Base-by-base conservation (phyloP, 2,888 invertebrate genomes). In the Agriopis marginaria region DNA sequence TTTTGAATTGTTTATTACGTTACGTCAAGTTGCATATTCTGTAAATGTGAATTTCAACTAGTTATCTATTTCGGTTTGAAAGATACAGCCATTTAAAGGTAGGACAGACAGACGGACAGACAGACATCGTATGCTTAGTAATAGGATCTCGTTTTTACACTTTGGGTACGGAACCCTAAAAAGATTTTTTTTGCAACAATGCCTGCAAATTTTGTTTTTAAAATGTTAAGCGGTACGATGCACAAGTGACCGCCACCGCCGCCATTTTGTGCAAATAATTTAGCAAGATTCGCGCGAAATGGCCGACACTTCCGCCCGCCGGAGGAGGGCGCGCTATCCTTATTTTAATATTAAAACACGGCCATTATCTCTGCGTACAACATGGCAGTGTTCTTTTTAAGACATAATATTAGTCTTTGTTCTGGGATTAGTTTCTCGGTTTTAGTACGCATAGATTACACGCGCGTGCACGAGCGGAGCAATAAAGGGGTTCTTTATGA, bases 211-310 rank as follows among this genome's bases (percentile, higher is more conserved):
- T 79, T 82, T 79, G 80, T 75, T 81, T 78, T 64, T 64, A 68
- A 66, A 66, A 66, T 23, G 61, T 66, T 67, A 75, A 75, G 72
- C 79, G 71, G 79, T 79, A 86, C 84, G 84, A 85, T 82, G 82
- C 80, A 81, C 83, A 84, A 85, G 83, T 86, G 85, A 85, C 86
- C 85, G 80, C 79, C 75, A 74, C 81, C 63, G 78, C 76, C 83
- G 86, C 90, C 89, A 88, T 90, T 91, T 89, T 87, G 88, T 79
- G 83, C 84, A 77, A 89, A 91, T 89, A 89, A 92, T 91, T 92
- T 86, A 91, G 84, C 84, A 88, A 88, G 89, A 88, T 86, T 88
- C 90, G 86, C 89, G 83, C 89, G 85, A 83, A 91, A 91, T 88
- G 90, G 88, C 86, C 83, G 87, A 81, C 84, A 77, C 79, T 82